A percentile compares a stretch with the other conserved stretches of the same genome.
phyloP scores from a whole-genome alignment of 2,797 vertebrate genomes.

The Yasuhikotakia modesta region DNA sequence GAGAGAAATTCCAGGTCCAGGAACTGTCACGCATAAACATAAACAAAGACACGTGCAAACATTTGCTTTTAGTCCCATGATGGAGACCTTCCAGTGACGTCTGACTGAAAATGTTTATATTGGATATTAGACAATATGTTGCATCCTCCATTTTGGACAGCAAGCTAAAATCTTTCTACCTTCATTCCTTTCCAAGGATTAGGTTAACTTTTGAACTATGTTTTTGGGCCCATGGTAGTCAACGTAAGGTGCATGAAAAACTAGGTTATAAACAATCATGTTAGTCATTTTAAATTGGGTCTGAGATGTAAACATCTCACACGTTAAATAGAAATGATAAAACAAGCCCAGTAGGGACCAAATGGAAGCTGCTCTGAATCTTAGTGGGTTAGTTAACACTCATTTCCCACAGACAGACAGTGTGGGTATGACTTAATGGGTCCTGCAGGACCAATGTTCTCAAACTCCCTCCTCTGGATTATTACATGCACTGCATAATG shows the following conservation, averaged over 20 bases:
- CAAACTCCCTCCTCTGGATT: constrained; percentile 10
- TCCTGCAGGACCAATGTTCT: constrained; percentile 49
- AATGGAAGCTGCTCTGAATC: constrained; percentile 23
- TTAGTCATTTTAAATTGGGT: neutral
- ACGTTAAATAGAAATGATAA: neutral
- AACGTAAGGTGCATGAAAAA: too few relatives aligned
- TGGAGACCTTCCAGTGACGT: neutral
- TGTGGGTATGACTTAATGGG: constrained; percentile 26
- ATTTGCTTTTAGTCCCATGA: neutral
- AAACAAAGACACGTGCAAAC: neutral
- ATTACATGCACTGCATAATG: constrained; percentile 7
- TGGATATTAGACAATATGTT: too few relatives aligned
- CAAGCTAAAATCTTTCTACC: too few relatives aligned
- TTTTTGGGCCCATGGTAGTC: too few relatives aligned
- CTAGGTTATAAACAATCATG: too few relatives aligned
- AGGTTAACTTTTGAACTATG: too few relatives aligned
- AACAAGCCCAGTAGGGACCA: neutral
- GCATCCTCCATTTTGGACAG: too few relatives aligned
- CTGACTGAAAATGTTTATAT: too few relatives aligned
- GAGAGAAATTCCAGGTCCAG: neutral
- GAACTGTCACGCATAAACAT: neutral
- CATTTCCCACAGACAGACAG: constrained; percentile 24
- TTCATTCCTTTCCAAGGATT: too few relatives aligned
- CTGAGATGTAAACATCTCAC: neutral
- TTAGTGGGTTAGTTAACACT: constrained; percentile 44